Conservation (phyloP, 2,888 invertebrate species). For the Clostera curtula region DNA sequence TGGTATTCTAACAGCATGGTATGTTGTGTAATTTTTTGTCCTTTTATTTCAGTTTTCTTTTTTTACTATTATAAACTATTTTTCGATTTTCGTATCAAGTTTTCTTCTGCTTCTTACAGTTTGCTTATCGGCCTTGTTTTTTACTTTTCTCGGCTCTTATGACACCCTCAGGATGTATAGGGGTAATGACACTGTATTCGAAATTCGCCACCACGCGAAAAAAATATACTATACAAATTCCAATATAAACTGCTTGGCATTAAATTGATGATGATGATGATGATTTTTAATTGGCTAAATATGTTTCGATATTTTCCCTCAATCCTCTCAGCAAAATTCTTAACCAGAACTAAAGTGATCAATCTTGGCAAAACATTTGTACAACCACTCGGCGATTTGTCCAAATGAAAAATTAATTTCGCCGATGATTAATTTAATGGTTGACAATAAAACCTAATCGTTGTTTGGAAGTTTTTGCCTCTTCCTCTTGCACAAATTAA, state of each 20-base stretch:
- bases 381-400: constrained; percentile 64
- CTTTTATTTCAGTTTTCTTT: constrained; percentile 9
- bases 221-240: no score
- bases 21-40: constrained; percentile 18
- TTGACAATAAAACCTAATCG: constrained; percentile 69
- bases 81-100: no score
- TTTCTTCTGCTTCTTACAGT: no score
- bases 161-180: no score
- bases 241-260: no score
- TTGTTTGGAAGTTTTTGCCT: constrained; percentile 72
- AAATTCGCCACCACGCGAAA: no score
- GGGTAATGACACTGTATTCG: no score
- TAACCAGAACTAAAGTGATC: constrained; percentile 46
- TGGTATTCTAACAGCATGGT: constrained; percentile 8
- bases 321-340: constrained; percentile 25
- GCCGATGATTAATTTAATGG: constrained; percentile 73
- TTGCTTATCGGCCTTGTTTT: no score
- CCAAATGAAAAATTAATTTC: constrained; percentile 74
- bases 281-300: neutral
- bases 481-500: constrained; percentile 71
- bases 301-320: neutral
- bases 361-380: constrained; percentile 62
- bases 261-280: no score
- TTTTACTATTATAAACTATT: no score
- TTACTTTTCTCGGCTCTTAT: no score